Evolutionary conservation across 2,888 invertebrate genomes (phyloP).

Genomic region (Microctonus brassicae): DNA sequence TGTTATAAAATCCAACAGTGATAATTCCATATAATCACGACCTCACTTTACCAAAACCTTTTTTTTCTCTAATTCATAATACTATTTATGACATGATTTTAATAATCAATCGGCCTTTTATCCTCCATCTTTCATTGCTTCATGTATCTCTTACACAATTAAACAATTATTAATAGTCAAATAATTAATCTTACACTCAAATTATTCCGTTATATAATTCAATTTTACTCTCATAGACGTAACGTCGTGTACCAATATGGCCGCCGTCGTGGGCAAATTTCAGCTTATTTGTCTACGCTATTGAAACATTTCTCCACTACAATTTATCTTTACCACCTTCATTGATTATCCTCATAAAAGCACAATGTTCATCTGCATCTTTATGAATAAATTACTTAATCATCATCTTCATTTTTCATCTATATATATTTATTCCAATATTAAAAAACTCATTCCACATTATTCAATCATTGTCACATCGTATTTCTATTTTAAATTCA

Average conservation of each 20-base stretch:
- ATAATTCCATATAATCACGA: not conserved
- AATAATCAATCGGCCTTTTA: not conserved
- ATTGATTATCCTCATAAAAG: not conserved
- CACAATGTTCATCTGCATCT: not conserved
- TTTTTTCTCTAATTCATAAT: not conserved
- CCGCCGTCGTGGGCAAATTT: conserved; percentile 49
- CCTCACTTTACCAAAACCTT: not conserved
- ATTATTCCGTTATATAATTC: conserved; percentile 58
- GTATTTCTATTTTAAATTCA: not conserved
- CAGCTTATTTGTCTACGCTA: not conserved
- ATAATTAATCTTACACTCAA: not conserved
- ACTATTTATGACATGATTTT: not conserved
- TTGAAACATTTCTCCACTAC: not conserved
- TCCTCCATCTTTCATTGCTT: no score
- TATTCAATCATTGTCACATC: not conserved
- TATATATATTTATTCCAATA: not conserved
- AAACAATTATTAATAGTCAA: not conserved
- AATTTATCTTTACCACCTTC: not conserved
- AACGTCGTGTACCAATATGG: conserved; percentile 57
- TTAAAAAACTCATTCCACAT: no score
- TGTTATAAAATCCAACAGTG: not conserved
- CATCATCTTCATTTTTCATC: not conserved
- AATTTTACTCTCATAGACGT: conserved; percentile 40
- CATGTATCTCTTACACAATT: not conserved
- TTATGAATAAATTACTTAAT: not conserved